Conservation (phyloP, 2,113 vertebrate species). For the Numenius arquata region DNA sequence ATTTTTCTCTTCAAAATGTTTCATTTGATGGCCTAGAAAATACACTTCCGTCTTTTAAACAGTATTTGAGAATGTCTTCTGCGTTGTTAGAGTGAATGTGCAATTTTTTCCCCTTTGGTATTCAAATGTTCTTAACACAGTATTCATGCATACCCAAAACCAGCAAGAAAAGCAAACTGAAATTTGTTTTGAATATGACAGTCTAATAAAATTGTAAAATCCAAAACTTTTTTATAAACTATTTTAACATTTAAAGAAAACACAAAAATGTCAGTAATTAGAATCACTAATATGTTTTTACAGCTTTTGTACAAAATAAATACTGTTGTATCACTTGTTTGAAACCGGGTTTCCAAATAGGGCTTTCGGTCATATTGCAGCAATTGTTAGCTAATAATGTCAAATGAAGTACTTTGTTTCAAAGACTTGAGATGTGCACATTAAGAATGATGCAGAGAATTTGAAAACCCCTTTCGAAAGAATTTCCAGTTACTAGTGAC, state of each 20-base stretch:
- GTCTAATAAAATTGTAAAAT: not conserved
- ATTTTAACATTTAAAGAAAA: not conserved
- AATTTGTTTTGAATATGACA: not conserved
- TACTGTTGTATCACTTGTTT: not conserved
- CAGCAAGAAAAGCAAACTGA: not conserved
- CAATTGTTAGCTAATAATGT: not conserved
- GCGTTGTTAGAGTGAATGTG: not conserved
- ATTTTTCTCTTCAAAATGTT: not conserved
- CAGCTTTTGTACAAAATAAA: not conserved
- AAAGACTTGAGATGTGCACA: not conserved
- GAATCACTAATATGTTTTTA: not conserved
- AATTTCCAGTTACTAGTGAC: not conserved
- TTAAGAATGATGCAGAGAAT: not conserved
- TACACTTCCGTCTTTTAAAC: not conserved
- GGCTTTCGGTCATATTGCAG: not conserved
- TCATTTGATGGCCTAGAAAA: not conserved
- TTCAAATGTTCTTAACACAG: not conserved
- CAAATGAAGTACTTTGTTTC: not conserved
- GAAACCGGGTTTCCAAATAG: not conserved
- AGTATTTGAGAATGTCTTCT: not conserved
- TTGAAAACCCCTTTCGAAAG: not conserved
- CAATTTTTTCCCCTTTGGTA: not conserved
- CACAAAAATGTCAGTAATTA: not conserved
- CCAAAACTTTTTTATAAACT: not conserved
- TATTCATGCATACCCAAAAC: not conserved